phyloP scores from a whole-genome alignment of 2,888 invertebrate species.

The Drosophila paramelanica region DNA sequence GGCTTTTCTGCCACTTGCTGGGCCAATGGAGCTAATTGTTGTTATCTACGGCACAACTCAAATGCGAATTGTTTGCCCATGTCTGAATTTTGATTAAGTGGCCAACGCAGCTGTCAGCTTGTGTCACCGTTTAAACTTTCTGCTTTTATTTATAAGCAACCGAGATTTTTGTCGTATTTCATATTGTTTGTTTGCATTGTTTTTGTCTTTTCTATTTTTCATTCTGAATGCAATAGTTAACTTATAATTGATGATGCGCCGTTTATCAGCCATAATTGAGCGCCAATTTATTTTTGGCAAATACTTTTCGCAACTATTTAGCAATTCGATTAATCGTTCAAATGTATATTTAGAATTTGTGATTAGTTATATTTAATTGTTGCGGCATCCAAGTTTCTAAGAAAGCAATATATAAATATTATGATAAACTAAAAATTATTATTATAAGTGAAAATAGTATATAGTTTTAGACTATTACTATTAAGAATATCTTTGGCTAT shows the following conservation, averaged over 20 bases:
- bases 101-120: slow-evolving; percentile 52
- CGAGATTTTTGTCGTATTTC: slow-evolving; percentile 58
- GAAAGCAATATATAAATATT: too few relatives aligned
- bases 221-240: slow-evolving; percentile 21
- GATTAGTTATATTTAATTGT: not conserved
- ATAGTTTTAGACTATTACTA: too few relatives aligned
- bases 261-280: slow-evolving; percentile 38
- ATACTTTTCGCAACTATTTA: slow-evolving; percentile 30
- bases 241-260: slow-evolving; percentile 74
- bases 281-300: slow-evolving; percentile 45
- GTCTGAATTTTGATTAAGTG: slow-evolving; percentile 79
- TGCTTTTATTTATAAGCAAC: slow-evolving; percentile 60
- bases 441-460: too few relatives aligned
- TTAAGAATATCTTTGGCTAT: too few relatives aligned
- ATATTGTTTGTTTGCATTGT: slow-evolving; percentile 9
- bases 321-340: slow-evolving; percentile 11
- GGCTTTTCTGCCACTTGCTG: slow-evolving; percentile 53
- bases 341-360: not conserved
- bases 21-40: slow-evolving; percentile 54
- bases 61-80: slow-evolving; percentile 74
- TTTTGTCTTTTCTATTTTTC: not conserved
- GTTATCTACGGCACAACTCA: slow-evolving; percentile 54
- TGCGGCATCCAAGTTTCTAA: not conserved
- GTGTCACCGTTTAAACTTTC: slow-evolving; percentile 47
- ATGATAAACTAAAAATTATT: too few relatives aligned